Conservation (phyloP, 2,888 invertebrate species). For the Dicycla oo region DNA sequence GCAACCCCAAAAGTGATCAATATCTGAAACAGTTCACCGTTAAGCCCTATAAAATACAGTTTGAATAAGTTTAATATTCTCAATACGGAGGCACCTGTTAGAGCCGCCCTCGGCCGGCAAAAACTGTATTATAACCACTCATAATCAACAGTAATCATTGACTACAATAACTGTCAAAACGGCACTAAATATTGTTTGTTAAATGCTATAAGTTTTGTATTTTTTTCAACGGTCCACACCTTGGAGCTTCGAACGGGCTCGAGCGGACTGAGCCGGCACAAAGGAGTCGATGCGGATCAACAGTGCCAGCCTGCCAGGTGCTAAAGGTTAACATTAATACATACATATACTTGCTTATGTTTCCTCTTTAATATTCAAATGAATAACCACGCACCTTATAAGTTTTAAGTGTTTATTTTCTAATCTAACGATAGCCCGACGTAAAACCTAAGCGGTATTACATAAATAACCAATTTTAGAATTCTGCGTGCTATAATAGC, state of each 20-base stretch:
- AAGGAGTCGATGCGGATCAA: slow-evolving; percentile 77
- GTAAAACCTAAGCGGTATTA: slow-evolving; percentile 7
- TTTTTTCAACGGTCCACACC: slow-evolving; percentile 87
- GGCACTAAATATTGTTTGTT: slow-evolving; percentile 90
- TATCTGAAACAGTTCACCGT: slow-evolving; percentile 48
- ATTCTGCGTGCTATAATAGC: slow-evolving; percentile 6
- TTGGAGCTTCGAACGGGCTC: slow-evolving; percentile 66
- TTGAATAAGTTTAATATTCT: slow-evolving; percentile 60
- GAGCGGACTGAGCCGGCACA: slow-evolving; percentile 68
- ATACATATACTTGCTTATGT: slow-evolving; percentile 60
- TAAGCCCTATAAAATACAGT: slow-evolving; percentile 67
- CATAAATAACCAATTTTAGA: slow-evolving; percentile 10
- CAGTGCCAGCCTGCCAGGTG: slow-evolving; percentile 78
- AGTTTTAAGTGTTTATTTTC: slow-evolving; percentile 24
- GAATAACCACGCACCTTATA: slow-evolving; percentile 63
- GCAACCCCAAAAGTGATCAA: slow-evolving; percentile 43
- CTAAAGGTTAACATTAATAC: slow-evolving; percentile 79
- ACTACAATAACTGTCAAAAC: slow-evolving; percentile 89
- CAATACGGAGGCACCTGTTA: slow-evolving; percentile 81
- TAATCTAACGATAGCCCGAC: slow-evolving; percentile 33
- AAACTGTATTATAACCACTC: slow-evolving; percentile 80
- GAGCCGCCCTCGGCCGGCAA: slow-evolving; percentile 75
- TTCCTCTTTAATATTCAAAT: slow-evolving; percentile 74
- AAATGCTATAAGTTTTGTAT: slow-evolving; percentile 86
- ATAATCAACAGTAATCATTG: slow-evolving; percentile 88